Evolutionary conservation across 2,888 invertebrate genomes (phyloP).

Genomic region (Oscheius sp.): DNA sequence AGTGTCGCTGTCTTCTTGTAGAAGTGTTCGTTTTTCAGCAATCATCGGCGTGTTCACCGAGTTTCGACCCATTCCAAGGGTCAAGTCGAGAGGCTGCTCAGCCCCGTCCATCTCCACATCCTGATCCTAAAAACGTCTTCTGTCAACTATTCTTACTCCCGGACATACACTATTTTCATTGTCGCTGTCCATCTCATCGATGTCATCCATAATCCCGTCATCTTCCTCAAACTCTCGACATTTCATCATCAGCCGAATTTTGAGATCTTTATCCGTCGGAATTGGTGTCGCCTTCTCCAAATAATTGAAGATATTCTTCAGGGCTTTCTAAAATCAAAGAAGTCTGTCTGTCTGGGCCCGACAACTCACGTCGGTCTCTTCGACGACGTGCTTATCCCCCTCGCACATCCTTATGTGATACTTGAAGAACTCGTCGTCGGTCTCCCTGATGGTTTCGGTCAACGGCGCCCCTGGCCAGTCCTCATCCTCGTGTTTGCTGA

Average conservation of each 20-base stretch:
- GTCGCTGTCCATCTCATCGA: too few relatives aligned
- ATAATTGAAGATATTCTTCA: not conserved
- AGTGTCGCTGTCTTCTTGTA: constrained; percentile 10
- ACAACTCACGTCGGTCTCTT: too few relatives aligned
- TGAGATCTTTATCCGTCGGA: not conserved
- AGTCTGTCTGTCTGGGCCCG: too few relatives aligned
- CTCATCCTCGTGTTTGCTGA: not conserved
- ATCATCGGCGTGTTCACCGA: constrained; percentile 27
- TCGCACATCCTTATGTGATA: too few relatives aligned
- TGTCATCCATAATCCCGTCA: not conserved
- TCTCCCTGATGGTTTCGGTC: not conserved
- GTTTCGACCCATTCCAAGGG: not conserved
- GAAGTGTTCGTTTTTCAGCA: constrained; percentile 21
- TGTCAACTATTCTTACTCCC: not conserved
- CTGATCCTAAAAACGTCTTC: constrained; percentile 4
- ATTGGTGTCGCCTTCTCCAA: not conserved
- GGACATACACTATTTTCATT: not conserved
- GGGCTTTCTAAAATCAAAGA: not conserved
- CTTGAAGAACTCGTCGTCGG: not conserved
- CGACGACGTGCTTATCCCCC: too few relatives aligned
- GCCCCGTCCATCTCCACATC: not conserved
- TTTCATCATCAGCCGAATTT: not conserved
- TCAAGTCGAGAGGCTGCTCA: constrained; percentile 25
- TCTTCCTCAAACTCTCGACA: not conserved
- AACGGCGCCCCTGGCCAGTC: not conserved